Conservation (phyloP, 2,113 vertebrate genomes). For the Synchiropus splendidus region DNA sequence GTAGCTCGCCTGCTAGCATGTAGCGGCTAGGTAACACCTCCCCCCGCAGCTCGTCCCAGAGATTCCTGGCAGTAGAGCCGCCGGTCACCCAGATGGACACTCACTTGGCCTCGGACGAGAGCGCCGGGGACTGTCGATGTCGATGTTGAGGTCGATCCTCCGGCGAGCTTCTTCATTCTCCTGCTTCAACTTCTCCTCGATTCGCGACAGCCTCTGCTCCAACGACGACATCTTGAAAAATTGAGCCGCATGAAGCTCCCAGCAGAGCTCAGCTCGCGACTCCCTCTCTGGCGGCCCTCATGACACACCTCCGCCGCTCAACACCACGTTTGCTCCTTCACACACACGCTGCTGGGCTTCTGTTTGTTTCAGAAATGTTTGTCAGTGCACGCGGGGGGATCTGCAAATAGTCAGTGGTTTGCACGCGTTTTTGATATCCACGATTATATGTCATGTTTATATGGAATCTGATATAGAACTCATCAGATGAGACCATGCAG, state of each 20-base stretch:
- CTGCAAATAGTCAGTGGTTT: no score
- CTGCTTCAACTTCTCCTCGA: conserved; percentile 75
- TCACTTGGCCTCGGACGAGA: conserved; percentile 72
- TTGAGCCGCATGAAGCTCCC: conserved; percentile 63
- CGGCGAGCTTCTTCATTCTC: conserved; percentile 71
- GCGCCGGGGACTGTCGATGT: conserved; percentile 72
- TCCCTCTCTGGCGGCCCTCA: conserved; percentile 41
- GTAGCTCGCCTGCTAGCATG: conserved; percentile 55
- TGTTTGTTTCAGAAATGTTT: no score
- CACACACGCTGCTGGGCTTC: no score
- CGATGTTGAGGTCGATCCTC: conserved; percentile 73
- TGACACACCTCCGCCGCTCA: no score
- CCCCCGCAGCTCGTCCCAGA: conserved; percentile 18
- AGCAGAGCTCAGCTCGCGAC: conserved; percentile 49
- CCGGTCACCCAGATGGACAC: conserved; percentile 32
- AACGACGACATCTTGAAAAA: conserved; percentile 80
- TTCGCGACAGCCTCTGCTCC: conserved; percentile 75
- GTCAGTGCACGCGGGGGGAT: no score
- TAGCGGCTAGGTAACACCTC: conserved; percentile 32
- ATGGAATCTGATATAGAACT: no score
- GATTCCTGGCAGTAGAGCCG: conserved; percentile 24
- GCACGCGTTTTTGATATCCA: no score
- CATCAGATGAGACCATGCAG: no score
- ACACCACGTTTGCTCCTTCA: no score
- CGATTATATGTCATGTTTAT: no score